Evolutionary conservation across 2,888 invertebrate species (phyloP).

Genomic region (Orchestes rusci): DNA sequence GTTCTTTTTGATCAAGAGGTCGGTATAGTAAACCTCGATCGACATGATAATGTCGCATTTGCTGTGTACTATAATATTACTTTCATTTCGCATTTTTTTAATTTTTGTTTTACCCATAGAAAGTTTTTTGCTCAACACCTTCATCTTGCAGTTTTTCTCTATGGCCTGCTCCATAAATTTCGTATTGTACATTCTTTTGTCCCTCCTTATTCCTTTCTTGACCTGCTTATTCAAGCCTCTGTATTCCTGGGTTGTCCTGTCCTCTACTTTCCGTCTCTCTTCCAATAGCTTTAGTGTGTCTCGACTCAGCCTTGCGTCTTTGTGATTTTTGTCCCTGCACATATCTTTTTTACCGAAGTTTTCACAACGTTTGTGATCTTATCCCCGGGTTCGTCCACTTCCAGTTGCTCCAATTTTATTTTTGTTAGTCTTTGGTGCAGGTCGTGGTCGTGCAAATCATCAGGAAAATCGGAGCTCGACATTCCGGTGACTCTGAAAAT

Average conservation of each 20-base stretch:
- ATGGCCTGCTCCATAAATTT: conserved; percentile 3
- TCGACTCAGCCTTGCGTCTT: not conserved
- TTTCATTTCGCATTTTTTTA: no score
- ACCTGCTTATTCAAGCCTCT: not conserved
- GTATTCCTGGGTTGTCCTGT: not conserved
- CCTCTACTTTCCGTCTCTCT: not conserved
- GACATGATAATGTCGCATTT: no score
- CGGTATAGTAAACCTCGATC: no score
- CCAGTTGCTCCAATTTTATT: not conserved
- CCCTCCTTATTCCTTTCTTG: not conserved
- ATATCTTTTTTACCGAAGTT: no score
- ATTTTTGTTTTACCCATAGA: conserved; percentile 1
- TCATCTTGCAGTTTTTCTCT: conserved; percentile 3
- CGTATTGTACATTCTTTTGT: not conserved
- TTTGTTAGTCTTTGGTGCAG: not conserved
- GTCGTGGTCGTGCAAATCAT: no score
- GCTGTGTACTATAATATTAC: no score
- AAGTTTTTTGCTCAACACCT: conserved; percentile 2
- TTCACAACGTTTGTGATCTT: not conserved
- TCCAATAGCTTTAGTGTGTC: not conserved
- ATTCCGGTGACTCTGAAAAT: no score
- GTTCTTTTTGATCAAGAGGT: no score
- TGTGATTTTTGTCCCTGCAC: not conserved
- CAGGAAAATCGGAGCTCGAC: no score
- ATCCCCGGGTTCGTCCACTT: not conserved